phyloP scores from a whole-genome alignment of 2,797 vertebrate species.

The Hydrolagus colliei region DNA sequence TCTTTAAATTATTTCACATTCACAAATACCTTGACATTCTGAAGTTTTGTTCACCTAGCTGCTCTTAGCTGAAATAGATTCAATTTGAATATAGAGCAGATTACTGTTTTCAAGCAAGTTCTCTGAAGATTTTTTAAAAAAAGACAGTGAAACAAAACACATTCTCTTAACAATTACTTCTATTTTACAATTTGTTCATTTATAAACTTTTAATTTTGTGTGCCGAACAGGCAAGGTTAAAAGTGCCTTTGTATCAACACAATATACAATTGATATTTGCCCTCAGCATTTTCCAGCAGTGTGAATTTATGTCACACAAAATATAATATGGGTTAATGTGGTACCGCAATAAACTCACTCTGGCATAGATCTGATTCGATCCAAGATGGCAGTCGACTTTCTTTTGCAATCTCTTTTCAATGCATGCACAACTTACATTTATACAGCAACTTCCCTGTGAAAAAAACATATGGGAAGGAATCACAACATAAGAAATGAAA shows the following conservation, averaged over 20 bases:
- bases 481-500: too few relatives aligned
- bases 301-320: background rate
- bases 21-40: background rate
- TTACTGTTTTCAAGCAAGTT: background rate
- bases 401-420: background rate
- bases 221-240: background rate
- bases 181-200: background rate
- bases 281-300: background rate
- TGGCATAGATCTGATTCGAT: background rate
- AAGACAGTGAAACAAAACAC: background rate
- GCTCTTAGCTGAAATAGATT: background rate
- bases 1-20: background rate
- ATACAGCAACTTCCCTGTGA: background rate
- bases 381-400: background rate
- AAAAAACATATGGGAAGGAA: too few relatives aligned
- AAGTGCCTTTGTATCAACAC: background rate
- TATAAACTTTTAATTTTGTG: conserved; percentile 5
- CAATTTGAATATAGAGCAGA: background rate
- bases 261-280: too few relatives aligned
- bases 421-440: background rate
- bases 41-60: too few relatives aligned
- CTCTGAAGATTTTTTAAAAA: background rate
- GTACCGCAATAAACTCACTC: background rate
- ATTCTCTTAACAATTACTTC: background rate
- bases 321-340: background rate